Evolutionary conservation across 2,113 vertebrate species (phyloP).

Genomic region (Catharus fuscescens): DNA sequence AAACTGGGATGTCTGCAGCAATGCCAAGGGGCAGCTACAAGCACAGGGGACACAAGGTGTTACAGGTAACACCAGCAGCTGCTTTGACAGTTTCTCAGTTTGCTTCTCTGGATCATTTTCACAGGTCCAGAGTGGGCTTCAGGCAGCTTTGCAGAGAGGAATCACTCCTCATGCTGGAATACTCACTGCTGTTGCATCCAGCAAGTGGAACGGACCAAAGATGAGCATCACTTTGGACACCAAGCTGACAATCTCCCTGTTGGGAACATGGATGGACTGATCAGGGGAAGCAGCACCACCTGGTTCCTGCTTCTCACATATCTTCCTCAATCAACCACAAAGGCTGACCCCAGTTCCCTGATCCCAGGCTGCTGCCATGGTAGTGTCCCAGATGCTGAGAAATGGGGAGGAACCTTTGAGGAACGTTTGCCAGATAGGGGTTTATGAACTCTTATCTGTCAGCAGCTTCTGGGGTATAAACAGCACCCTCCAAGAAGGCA

Average conservation of each 20-base stretch:
- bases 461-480: background rate
- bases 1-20: background rate
- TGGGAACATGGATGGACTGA: background rate
- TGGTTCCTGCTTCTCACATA: no score
- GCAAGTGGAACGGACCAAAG: conserved; percentile 68
- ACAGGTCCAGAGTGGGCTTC: background rate
- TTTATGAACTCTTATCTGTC: background rate
- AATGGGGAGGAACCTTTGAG: background rate
- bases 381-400: background rate
- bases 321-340: background rate
- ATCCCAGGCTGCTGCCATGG: background rate
- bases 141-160: background rate
- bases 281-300: background rate
- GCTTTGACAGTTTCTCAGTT: background rate
- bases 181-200: conserved; percentile 76
- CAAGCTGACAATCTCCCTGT: conserved; percentile 65
- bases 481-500: background rate
- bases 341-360: background rate
- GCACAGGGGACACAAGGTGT: background rate
- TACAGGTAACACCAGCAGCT: background rate
- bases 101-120: background rate
- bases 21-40: background rate
- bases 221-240: conserved; percentile 73
- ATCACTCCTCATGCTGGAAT: background rate
- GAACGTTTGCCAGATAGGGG: background rate